Conservation (phyloP, 1,140 invertebrate genomes). For the Zaprionus capensis region DNA sequence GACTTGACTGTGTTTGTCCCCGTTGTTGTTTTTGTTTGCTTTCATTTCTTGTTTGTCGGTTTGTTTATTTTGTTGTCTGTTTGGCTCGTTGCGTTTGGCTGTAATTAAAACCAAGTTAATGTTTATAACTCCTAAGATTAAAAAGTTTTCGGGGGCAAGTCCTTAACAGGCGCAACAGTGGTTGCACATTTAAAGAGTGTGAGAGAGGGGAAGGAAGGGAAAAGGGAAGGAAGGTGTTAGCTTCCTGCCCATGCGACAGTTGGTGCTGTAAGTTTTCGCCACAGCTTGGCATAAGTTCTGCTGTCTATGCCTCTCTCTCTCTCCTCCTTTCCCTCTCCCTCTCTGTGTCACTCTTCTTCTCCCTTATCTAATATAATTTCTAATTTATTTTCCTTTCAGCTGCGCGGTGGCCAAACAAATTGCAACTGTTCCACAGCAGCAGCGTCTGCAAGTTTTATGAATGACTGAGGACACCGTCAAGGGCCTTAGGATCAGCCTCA, state of each 20-base stretch:
- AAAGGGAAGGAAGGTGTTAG: not conserved
- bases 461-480: slow-evolving; percentile 46
- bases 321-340: not conserved
- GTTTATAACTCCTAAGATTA: slow-evolving; percentile 64
- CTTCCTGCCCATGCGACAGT: slow-evolving; percentile 2
- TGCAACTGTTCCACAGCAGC: slow-evolving; percentile 51
- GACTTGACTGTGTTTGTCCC: slow-evolving; percentile 6
- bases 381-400: slow-evolving; percentile 64
- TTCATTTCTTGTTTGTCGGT: slow-evolving; percentile 36
- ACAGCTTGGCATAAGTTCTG: not conserved
- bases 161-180: slow-evolving; percentile 32
- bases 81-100: slow-evolving; percentile 31
- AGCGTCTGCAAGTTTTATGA: slow-evolving; percentile 65
- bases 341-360: not conserved
- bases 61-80: slow-evolving; percentile 43
- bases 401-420: slow-evolving; percentile 67
- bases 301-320: not conserved
- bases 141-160: slow-evolving; percentile 33
- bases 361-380: slow-evolving; percentile 54
- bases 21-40: slow-evolving; percentile 20
- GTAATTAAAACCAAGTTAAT: slow-evolving; percentile 83
- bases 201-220: not conserved
- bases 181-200: too few species aligned
- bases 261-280: slow-evolving; percentile 19
- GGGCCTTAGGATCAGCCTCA: slow-evolving; percentile 38